Conservation (phyloP, 2,888 invertebrate species). For the Teleogryllus oceanicus region DNA sequence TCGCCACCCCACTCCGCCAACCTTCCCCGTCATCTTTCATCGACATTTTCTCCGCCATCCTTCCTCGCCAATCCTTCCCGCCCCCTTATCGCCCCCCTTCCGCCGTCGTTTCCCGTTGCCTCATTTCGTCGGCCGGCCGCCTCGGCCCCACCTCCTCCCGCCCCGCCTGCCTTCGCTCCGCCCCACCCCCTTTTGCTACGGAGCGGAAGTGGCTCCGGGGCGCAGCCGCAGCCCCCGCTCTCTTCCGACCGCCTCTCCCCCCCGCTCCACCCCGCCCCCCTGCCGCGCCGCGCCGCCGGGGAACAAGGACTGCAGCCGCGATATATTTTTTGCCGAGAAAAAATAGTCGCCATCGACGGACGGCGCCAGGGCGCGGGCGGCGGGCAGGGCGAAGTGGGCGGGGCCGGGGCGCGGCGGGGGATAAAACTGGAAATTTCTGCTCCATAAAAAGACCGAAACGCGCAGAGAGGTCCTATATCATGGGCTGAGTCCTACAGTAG, state of each 20-base stretch:
- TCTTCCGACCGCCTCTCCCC: neutral
- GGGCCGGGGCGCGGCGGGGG: neutral
- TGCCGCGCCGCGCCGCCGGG: neutral
- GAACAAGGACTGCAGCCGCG: neutral
- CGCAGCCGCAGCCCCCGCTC: too few relatives aligned
- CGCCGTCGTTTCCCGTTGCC: too few relatives aligned
- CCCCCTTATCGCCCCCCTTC: too few relatives aligned
- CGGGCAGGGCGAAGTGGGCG: neutral
- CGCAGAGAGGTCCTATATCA: conserved; percentile 18
- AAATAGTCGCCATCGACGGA: conserved; percentile 18
- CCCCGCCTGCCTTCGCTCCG: too few relatives aligned
- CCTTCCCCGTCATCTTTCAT: too few relatives aligned
- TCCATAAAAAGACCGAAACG: conserved; percentile 4
- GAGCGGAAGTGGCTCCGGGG: too few relatives aligned
- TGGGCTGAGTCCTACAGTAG: neutral
- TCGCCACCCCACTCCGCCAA: too few relatives aligned
- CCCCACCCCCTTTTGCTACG: too few relatives aligned
- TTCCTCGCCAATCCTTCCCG: too few relatives aligned
- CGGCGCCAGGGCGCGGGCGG: neutral
- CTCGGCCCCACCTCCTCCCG: too few relatives aligned
- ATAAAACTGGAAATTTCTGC: conserved; percentile 18
- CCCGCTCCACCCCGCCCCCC: neutral
- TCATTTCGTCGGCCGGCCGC: too few relatives aligned
- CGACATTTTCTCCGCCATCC: too few relatives aligned
- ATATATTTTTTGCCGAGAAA: neutral